A percentile compares a stretch with the other conserved stretches of the same genome.
Conservation (phyloP, 2,888 invertebrate genomes). For the Cerceris ruficornis region DNA sequence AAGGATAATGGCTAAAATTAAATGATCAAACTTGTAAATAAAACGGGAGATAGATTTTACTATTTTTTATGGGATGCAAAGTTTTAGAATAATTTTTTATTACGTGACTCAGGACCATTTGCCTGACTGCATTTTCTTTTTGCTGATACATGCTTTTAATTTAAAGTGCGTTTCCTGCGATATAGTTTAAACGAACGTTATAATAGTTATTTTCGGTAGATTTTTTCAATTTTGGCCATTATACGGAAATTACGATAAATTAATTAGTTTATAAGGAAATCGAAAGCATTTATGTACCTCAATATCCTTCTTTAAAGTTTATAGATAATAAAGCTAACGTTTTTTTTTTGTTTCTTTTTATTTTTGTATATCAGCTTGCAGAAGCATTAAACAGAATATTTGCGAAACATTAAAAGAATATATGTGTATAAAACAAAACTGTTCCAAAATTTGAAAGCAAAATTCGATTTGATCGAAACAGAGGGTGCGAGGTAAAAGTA, state of each 20-base stretch:
- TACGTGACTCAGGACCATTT: neutral
- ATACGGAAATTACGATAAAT: conserved; percentile 22
- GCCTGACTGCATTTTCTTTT: conserved; percentile 6
- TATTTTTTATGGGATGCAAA: conserved; percentile 7
- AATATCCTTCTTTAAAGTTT: conserved; percentile 20
- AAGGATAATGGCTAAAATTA: conserved; percentile 53
- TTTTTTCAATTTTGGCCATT: conserved; percentile 48
- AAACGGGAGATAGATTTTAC: conserved; percentile 12
- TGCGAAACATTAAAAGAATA: neutral
- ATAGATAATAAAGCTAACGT: conserved; percentile 2
- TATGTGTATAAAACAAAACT: conserved; percentile 7
- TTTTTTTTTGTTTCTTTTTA: neutral
- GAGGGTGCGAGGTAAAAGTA: conserved; percentile 40
- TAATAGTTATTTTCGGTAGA: neutral
- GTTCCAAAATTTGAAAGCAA: conserved; percentile 5
- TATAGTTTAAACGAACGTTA: too few relatives aligned
- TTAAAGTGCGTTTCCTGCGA: neutral
- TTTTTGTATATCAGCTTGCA: neutral
- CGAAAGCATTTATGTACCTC: conserved; percentile 48
- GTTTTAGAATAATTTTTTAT: conserved; percentile 7
- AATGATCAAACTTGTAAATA: conserved; percentile 45
- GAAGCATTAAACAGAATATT: neutral
- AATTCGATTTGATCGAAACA: conserved; percentile 14
- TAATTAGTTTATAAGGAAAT: conserved; percentile 34
- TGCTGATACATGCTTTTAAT: neutral